phyloP scores from a whole-genome alignment of 2,888 invertebrate genomes.

The Xanthia togata region DNA sequence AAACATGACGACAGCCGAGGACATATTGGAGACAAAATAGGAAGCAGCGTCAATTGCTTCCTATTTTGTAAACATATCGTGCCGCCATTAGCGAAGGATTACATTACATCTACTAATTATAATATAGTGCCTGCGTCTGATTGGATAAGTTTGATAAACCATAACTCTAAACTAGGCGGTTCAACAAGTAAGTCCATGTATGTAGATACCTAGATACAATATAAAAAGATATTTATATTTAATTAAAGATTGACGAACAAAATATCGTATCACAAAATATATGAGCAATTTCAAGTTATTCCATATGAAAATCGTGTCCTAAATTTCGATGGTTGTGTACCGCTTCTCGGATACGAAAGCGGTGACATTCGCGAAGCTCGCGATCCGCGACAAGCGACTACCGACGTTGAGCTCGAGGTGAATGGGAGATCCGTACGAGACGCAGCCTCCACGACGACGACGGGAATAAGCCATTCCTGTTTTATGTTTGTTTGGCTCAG shows the following conservation, averaged over 20 bases:
- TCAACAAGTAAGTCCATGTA: not conserved
- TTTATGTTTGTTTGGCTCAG: slow-evolving; percentile 80
- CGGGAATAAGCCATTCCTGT: slow-evolving; percentile 80
- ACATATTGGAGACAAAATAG: slow-evolving; percentile 31
- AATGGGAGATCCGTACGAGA: slow-evolving; percentile 61
- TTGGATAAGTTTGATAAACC: not conserved
- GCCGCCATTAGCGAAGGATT: slow-evolving; percentile 24
- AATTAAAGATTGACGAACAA: slow-evolving; percentile 5
- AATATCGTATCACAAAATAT: slow-evolving; percentile 13
- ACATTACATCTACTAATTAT: slow-evolving; percentile 11
- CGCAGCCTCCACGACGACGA: slow-evolving; percentile 53
- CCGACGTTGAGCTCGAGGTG: slow-evolving; percentile 53
- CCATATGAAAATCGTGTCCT: slow-evolving; percentile 32
- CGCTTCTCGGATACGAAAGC: slow-evolving; percentile 31
- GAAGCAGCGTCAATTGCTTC: too few relatives aligned
- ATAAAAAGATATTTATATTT: not conserved
- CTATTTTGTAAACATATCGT: not conserved
- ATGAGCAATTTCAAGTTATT: slow-evolving; percentile 26
- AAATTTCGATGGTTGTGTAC: slow-evolving; percentile 44
- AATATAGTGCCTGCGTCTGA: not conserved
- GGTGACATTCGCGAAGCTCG: slow-evolving; percentile 37
- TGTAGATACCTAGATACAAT: not conserved
- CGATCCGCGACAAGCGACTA: slow-evolving; percentile 43
- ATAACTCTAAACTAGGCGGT: not conserved
- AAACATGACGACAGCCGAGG: slow-evolving; percentile 33